Evolutionary conservation across 2,888 invertebrate genomes (phyloP).

Genomic region (Conistra vaccinii): DNA sequence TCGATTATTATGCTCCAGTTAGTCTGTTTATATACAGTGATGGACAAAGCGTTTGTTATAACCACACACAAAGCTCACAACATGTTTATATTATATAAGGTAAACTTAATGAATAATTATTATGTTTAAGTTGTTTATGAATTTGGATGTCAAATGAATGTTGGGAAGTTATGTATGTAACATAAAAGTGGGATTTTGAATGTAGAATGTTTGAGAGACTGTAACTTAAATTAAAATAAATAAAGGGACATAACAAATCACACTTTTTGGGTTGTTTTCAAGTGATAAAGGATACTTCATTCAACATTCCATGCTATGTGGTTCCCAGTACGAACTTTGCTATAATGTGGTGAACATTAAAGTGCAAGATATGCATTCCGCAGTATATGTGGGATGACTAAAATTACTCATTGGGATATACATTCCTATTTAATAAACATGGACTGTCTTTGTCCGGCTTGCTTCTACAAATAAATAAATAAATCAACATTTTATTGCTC

Average conservation of each 20-base stretch:
- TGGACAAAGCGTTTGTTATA: slow-evolving; percentile 71
- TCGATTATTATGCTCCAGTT: slow-evolving; percentile 64
- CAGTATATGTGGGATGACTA: slow-evolving; percentile 72
- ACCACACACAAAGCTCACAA: slow-evolving; percentile 85
- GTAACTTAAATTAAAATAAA: slow-evolving; percentile 40
- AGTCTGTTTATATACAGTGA: slow-evolving; percentile 67
- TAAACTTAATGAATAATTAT: slow-evolving; percentile 58
- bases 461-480: slow-evolving; percentile 14
- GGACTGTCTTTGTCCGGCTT: neutral
- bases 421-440: slow-evolving; percentile 38
- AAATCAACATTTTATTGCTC: slow-evolving; percentile 10
- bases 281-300: slow-evolving; percentile 72
- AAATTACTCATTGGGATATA: slow-evolving; percentile 73
- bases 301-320: slow-evolving; percentile 86
- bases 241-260: slow-evolving; percentile 40
- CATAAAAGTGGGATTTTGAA: slow-evolving; percentile 14
- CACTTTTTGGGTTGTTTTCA: slow-evolving; percentile 25
- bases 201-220: slow-evolving; percentile 37
- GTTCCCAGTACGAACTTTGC: slow-evolving; percentile 77
- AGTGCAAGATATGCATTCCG: slow-evolving; percentile 82
- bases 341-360: slow-evolving; percentile 78
- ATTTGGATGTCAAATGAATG: slow-evolving; percentile 59
- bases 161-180: slow-evolving; percentile 31
- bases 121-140: slow-evolving; percentile 41
- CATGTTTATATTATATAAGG: slow-evolving; percentile 54